Evolutionary conservation across 2,797 vertebrate genomes (phyloP), one percentile per base, ranked within the genome.

Genomic region (Sebastes vulpes): DNA sequence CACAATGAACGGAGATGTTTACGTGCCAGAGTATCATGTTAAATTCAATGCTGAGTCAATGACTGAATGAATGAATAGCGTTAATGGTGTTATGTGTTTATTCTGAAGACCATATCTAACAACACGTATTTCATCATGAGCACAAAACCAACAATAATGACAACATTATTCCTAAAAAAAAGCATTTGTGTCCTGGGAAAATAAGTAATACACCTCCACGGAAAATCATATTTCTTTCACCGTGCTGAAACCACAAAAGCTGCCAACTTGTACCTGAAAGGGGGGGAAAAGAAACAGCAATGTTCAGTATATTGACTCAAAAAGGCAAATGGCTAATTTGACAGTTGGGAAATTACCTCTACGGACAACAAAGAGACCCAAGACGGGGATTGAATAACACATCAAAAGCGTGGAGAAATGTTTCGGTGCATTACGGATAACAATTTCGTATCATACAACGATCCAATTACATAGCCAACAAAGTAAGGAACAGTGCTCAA

Each of bases 41-140:
- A 20, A 82, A 84, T 83, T 83, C 63, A 21, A 18, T 38, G 75
- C 75, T n/a, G 64, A 89, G 75, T 82, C 77, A 81, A 60, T 50
- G 14, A 74, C 81, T 10, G 46, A 58, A 72, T 72, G 59, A 80
- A 72, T 71, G 46, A 75, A 66, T 31, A 48, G 18, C 11, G 18
- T 42, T 31, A 48, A 70, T 65, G 58, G 16, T 72, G 59, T 9
- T 38, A 54, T 20, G 18, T 68, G 65, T 65, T 69, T 16, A 23
- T 35, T 66, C 9, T 31, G 14, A 64, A 72, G 25, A 26, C 63
- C 32, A 25, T 16, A 46, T 65, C 38, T 31, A 56, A 66, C 23
- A 14, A 18, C 5, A 2, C 6, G 14, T 46, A 21, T 77, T 65
- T 77, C 21, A 67, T 65, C 5, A 21, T 0, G 3, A 67, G 26